Evolutionary conservation across 1,140 invertebrate genomes (phyloP).

Genomic region (Amphibalanus amphitrite): DNA sequence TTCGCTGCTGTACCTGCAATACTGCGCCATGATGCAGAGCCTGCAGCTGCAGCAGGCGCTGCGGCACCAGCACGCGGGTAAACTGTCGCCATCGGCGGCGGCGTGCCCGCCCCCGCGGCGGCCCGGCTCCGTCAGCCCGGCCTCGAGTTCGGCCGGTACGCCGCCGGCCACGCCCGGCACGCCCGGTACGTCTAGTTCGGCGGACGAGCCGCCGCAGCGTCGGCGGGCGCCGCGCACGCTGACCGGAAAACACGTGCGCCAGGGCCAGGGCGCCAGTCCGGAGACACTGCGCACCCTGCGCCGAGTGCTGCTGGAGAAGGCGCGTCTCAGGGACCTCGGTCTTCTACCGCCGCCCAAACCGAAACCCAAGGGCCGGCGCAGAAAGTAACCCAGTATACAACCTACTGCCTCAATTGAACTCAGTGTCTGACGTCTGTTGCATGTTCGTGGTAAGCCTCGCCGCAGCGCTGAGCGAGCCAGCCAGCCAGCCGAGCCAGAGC

Average conservation of each 20-base stretch:
- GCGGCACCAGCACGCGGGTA: neutral
- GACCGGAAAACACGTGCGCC: constrained; percentile 2
- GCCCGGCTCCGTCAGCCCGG: neutral
- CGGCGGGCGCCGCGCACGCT: neutral
- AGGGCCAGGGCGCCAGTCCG: constrained; percentile 1
- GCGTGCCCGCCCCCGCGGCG: neutral
- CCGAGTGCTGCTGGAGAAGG: neutral
- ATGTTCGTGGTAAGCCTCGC: too few relatives aligned
- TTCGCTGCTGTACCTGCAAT: neutral
- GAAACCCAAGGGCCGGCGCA: neutral
- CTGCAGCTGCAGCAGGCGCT: constrained; percentile 3
- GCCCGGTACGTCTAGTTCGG: neutral
- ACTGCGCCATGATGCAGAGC: constrained; percentile 1
- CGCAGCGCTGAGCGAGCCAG: too few relatives aligned
- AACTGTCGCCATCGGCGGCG: neutral
- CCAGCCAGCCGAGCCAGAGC: neutral
- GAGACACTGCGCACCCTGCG: neutral
- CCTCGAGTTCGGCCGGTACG: neutral
- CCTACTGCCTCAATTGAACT: neutral
- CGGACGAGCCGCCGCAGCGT: neutral
- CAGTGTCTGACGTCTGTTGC: neutral
- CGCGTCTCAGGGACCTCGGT: neutral
- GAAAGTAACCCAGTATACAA: neutral
- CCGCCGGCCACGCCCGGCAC: neutral
- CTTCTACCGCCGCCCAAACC: neutral